Percentiles rank a stretch among this genome's conserved stretches.
phyloP scores from a whole-genome alignment of 2,888 invertebrate species.

The Tipula vernalis region DNA sequence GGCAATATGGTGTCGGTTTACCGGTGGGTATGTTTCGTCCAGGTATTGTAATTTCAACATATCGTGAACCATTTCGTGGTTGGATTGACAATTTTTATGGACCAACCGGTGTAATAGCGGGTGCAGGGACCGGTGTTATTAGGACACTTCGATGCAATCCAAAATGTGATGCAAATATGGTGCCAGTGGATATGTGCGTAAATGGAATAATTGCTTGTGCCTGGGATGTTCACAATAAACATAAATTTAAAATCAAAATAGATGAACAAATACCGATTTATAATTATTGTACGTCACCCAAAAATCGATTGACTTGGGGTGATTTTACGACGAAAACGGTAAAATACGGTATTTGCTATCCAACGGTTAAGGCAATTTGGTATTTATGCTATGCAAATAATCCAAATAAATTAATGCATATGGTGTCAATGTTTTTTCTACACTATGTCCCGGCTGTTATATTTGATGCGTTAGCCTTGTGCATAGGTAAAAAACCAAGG shows the following conservation, averaged over 20 bases:
- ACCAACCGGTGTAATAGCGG: conserved; percentile 62
- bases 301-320: conserved; percentile 74
- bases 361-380: conserved; percentile 54
- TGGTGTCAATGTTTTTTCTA: conserved; percentile 45
- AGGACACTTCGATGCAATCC: conserved; percentile 57
- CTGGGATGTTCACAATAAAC: conserved; percentile 51
- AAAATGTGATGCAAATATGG: conserved; percentile 61
- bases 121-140: conserved; percentile 61
- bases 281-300: conserved; percentile 74
- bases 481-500: conserved; percentile 47
- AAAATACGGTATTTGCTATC: conserved; percentile 44
- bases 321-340: conserved; percentile 45
- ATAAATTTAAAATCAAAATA: conserved; percentile 18
- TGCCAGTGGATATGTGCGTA: conserved; percentile 63
- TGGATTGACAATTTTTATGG: conserved; percentile 92
- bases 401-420: conserved; percentile 40
- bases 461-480: conserved; percentile 41
- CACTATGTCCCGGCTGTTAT: conserved; percentile 54
- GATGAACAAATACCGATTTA: conserved; percentile 51
- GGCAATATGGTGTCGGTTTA: conserved; percentile 50
- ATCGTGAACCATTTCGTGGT: conserved; percentile 61
- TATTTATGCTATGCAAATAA: conserved; percentile 49
- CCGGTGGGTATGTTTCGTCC: conserved; percentile 77
- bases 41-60: conserved; percentile 59
- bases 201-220: conserved; percentile 70